Evolutionary conservation across 2,888 invertebrate species (phyloP), one percentile per base, ranked within the genome.

Genomic region (Rhaphigaster nebulosa): DNA sequence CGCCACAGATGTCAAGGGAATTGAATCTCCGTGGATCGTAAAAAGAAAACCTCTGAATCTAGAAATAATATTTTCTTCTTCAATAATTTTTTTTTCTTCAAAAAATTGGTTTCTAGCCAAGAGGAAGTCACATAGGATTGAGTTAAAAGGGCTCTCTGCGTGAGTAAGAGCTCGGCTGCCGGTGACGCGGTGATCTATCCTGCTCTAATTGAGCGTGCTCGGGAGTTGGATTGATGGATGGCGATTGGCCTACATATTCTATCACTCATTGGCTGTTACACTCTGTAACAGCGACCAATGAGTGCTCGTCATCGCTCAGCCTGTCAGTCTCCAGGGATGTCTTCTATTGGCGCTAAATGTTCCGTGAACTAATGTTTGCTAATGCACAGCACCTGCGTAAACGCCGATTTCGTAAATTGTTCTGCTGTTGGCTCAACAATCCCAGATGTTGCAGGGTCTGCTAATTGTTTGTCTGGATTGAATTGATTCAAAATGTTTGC

Each of bases 361-460:
- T 45, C 84, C 84, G 84, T 84, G 84, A 84, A 50, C 84, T 45
- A 84, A 84, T 84, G 84, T 84, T 84, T 84, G 84, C 84, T 84
- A 84, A 84, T 84, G 84, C 45, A 18, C 45, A 84, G 15, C 84
- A 84, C 84, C 84, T 84, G 84, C 84, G 45, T 84, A 84, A 45
- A 26, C 45, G 45, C 45, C 84, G 45, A 50, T 84, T 84, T 45
- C 26, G 15, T 18, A 41, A 84, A 50, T 84, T 45, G 41, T 84
- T 84, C 45, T 84, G 26, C 15, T 84, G 84, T 84, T 84, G 84
- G 2, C 13, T 15, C 26, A 84, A 84, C 84, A 84, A n/a, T 0
- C 4, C 34, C 70, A 76, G 70, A 76, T 76, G 70, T 34, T 23
- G 2, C 70, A 38, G 34, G 38, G 1, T 23, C 38, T 38, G 34